Conservation (phyloP, 1,140 invertebrate genomes). For the Augochlora pura region DNA sequence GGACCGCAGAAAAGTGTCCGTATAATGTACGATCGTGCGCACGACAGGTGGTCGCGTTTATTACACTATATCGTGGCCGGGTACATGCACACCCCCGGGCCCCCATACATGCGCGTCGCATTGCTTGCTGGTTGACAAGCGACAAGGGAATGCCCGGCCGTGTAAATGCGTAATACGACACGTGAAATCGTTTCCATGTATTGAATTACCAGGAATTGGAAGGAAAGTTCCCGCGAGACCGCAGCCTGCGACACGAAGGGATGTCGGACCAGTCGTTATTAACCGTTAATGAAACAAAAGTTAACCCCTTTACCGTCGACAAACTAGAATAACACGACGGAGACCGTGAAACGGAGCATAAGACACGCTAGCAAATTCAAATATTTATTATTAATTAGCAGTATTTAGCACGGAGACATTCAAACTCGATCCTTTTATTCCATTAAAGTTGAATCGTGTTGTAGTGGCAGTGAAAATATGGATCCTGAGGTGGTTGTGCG, state of each 20-base stretch:
- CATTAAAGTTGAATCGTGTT: too few relatives aligned
- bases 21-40: conserved; percentile 2
- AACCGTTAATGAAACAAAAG: conserved; percentile 6
- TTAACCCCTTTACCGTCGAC: not conserved
- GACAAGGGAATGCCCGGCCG: conserved; percentile 19
- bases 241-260: conserved; percentile 45
- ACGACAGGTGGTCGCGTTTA: conserved; percentile 42
- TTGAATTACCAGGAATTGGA: conserved; percentile 71
- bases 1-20: not conserved
- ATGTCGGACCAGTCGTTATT: conserved; percentile 27
- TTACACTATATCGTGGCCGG: conserved; percentile 9
- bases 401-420: too few relatives aligned
- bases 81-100: conserved; percentile 6
- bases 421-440: too few relatives aligned
- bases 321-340: not conserved
- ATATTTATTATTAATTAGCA: too few relatives aligned
- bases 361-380: too few relatives aligned
- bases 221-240: conserved; percentile 44
- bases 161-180: conserved; percentile 70
- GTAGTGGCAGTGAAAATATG: too few relatives aligned
- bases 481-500: too few relatives aligned
- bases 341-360: not conserved
- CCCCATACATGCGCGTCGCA: not conserved
- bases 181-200: conserved; percentile 74
- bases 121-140: not conserved